Base-by-base conservation (phyloP, 2,113 vertebrate genomes). In the Cynocephalus volans region DNA sequence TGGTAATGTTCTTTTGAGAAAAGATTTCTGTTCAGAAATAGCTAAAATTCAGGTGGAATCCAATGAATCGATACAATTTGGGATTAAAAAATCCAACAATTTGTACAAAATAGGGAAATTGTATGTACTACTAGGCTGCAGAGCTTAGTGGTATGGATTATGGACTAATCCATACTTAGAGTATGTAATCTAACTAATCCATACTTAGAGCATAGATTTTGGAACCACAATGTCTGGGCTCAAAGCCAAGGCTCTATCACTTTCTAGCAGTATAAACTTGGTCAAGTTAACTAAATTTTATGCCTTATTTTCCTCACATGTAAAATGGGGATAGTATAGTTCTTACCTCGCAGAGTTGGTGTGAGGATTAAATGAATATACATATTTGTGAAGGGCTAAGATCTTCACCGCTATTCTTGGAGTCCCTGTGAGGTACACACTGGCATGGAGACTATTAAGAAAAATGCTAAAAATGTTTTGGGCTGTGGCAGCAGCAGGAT, bases 1-100 rank as follows among this genome's bases (percentile, higher is more conserved):
- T 84, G 70, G 33, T 56, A 80, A 88, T 88, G 93, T 97, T 50
- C 73, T 67, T 62, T 28, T 58, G 82, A 88, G 36, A 13, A 56
- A 33, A 54, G 67, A 14, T 65, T 73, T 50, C 36, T 76, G 80
- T 92, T 77, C 48, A 79, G 58, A 88, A 69, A 89, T 45, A 75
- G 81, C 79, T 45, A 70, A 81, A 81, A 81, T 76, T 81, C 72
- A 84, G 11, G 21, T 65, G 26, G 48, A 45, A 48, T 81, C 56
- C 84, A 95, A 24, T 48, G 26, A n/a, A 48, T 56, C 24, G 13
- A 11, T 41, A 41, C 1, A 70, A 54, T 45, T 48, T n/a, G 26
- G 26, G 45, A 67, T 48, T 65, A 36, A 36, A 54, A 91, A 92
- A 70, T 69, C 36, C 24, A 75, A 28, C 52, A 41, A 72, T 90